Evolutionary conservation across 2,888 invertebrate genomes (phyloP).

Genomic region (Lydus trimaculatus): DNA sequence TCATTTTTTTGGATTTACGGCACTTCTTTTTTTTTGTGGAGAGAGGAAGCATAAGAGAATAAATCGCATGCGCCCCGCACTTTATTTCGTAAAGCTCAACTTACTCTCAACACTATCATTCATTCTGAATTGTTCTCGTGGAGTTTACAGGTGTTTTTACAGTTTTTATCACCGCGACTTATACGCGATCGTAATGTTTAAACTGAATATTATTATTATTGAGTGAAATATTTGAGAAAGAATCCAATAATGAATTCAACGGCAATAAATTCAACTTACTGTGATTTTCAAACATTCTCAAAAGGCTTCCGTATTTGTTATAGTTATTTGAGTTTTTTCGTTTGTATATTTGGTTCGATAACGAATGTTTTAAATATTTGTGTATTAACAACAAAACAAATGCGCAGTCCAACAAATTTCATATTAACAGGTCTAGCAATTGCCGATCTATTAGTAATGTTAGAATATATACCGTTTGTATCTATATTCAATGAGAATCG

Average conservation of each 20-base stretch:
- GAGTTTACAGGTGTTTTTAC: background rate
- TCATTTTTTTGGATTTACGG: too few relatives aligned
- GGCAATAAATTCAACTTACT: conserved; percentile 42
- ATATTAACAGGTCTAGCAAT: conserved; percentile 90
- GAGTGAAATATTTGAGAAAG: too few relatives aligned
- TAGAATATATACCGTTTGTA: conserved; percentile 91
- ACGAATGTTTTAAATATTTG: conserved; percentile 90
- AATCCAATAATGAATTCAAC: conserved; percentile 17
- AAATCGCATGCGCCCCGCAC: background rate
- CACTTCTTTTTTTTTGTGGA: too few relatives aligned
- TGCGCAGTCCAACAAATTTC: conserved; percentile 90
- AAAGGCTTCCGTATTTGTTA: conserved; percentile 75
- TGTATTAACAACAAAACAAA: conserved; percentile 89
- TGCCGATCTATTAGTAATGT: conserved; percentile 92
- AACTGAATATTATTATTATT: too few relatives aligned
- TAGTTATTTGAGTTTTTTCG: conserved; percentile 83
- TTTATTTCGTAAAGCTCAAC: background rate
- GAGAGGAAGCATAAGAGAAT: too few relatives aligned
- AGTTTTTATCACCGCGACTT: too few relatives aligned
- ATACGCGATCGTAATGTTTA: too few relatives aligned
- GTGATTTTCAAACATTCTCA: conserved; percentile 68
- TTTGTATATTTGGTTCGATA: conserved; percentile 88
- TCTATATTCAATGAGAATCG: conserved; percentile 72
- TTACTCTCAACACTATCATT: background rate
- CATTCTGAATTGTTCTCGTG: conserved; percentile 5